Evolutionary conservation across 2,888 invertebrate genomes (phyloP).

Genomic region (Heliconius erato): DNA sequence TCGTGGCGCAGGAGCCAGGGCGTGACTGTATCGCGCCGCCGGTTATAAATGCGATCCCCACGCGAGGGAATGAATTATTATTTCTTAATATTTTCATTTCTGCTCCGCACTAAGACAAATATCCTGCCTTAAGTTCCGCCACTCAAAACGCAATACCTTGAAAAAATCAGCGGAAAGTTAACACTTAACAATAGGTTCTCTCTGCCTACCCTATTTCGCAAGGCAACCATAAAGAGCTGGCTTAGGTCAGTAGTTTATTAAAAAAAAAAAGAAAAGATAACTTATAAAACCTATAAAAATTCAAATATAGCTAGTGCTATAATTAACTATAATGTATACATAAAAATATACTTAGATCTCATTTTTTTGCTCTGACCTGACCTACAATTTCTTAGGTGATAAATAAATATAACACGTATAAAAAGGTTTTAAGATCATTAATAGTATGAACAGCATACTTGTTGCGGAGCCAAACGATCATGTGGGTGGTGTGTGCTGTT

Average conservation of each 20-base stretch:
- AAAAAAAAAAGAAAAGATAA: background rate
- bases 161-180: no score
- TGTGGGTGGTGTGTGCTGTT: conserved; percentile 3
- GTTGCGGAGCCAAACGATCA: conserved; percentile 38
- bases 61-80: no score
- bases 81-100: no score
- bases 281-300: background rate
- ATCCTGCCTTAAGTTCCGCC: no score
- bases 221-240: background rate
- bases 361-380: conserved; percentile 2
- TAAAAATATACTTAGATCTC: background rate
- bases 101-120: no score
- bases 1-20: no score
- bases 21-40: no score
- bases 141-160: no score
- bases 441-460: conserved; percentile 31
- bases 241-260: background rate
- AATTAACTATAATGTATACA: background rate
- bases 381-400: conserved; percentile 18
- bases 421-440: conserved; percentile 19
- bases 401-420: conserved; percentile 20
- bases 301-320: background rate
- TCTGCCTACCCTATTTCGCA: no score
- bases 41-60: no score
- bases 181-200: no score